phyloP scores from a whole-genome alignment of 1,140 invertebrate species.

The Aleiodes sp. region DNA sequence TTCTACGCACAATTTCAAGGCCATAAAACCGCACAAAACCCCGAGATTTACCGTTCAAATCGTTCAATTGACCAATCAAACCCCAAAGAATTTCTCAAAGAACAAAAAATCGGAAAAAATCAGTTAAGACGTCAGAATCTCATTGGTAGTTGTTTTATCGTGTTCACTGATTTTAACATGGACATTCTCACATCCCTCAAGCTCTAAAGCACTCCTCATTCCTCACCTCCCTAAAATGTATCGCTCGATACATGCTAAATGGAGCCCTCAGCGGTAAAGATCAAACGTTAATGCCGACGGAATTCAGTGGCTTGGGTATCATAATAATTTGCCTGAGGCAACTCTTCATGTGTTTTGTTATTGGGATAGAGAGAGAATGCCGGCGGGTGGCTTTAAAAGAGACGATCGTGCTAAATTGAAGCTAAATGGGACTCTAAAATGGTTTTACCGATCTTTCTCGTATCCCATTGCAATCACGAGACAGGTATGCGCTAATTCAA shows the following conservation, averaged over 20 bases:
- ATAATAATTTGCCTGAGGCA: conserved; percentile 65
- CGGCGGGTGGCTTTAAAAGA: conserved; percentile 47
- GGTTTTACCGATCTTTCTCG: conserved; percentile 55
- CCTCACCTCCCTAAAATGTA: conserved; percentile 45
- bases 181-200: conserved; percentile 14
- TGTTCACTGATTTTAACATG: conserved; percentile 24
- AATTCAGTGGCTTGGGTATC: conserved; percentile 66
- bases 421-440: conserved; percentile 57
- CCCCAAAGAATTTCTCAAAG: too few relatives aligned
- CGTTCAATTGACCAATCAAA: too few relatives aligned
- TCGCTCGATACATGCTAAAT: conserved; percentile 63
- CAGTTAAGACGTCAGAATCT: background rate
- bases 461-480: conserved; percentile 46
- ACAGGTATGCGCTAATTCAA: background rate
- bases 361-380: conserved; percentile 61
- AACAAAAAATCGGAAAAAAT: too few relatives aligned
- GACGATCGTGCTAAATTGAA: conserved; percentile 53
- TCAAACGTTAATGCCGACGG: conserved; percentile 62
- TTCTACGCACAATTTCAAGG: too few relatives aligned
- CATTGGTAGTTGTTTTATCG: conserved; percentile 49
- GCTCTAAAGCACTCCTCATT: background rate
- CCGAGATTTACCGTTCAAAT: too few relatives aligned
- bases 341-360: conserved; percentile 61
- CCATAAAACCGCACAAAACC: too few relatives aligned
- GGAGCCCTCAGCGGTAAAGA: conserved; percentile 49